Evolutionary conservation across 2,797 vertebrate genomes (phyloP).

Genomic region (Lepilemur septentrionalis): DNA sequence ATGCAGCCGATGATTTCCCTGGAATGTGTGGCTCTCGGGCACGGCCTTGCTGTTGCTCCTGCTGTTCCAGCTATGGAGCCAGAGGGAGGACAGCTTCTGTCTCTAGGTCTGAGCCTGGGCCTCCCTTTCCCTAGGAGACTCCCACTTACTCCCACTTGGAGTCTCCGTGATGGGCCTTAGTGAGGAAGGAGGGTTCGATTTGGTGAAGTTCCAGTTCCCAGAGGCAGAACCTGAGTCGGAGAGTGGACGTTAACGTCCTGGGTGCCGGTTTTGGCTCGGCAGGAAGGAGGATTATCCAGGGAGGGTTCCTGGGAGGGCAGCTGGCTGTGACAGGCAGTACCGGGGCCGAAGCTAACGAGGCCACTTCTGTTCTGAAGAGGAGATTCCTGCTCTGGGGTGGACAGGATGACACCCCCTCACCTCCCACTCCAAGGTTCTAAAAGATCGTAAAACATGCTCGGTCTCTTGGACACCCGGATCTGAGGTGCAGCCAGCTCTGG

Average conservation of each 20-base stretch:
- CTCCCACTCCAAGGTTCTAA: background rate
- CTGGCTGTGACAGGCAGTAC: background rate
- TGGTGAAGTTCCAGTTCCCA: background rate
- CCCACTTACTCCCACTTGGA: background rate
- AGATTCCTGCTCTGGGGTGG: background rate
- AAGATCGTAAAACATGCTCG: background rate
- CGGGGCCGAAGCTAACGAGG: background rate
- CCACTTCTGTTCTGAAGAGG: background rate
- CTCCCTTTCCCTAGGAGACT: background rate
- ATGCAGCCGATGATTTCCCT: background rate
- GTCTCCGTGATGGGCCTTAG: background rate
- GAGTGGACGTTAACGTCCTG: background rate
- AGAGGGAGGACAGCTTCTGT: background rate
- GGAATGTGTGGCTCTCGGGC: conserved; percentile 67
- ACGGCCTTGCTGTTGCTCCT: conserved; percentile 37
- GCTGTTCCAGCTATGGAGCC: background rate
- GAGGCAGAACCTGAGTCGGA: background rate
- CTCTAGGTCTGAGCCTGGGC: background rate
- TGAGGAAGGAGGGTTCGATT: background rate
- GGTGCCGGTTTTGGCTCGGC: background rate
- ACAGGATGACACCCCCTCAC: background rate
- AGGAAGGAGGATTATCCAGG: background rate
- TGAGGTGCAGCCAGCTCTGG: background rate
- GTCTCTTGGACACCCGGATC: background rate
- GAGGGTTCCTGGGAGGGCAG: background rate